phyloP scores from a whole-genome alignment of 2,797 vertebrate genomes.

The Arctocebus calabarensis region DNA sequence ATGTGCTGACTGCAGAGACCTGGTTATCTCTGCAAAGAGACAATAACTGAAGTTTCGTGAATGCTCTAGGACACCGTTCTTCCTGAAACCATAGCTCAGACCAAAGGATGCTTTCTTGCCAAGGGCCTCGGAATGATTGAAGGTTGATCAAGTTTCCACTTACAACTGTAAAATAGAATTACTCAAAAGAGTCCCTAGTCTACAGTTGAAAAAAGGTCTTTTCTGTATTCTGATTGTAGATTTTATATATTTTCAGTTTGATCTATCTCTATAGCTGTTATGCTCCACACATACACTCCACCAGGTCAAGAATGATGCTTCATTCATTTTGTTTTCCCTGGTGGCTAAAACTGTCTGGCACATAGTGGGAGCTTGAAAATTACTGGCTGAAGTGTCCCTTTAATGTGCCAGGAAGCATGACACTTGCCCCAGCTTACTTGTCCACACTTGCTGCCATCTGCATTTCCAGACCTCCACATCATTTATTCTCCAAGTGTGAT shows the following conservation, averaged over 20 bases:
- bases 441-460: background rate
- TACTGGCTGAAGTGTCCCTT: background rate
- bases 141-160: background rate
- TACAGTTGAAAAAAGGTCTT: background rate
- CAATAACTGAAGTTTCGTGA: background rate
- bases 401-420: background rate
- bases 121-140: background rate
- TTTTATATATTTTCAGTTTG: background rate
- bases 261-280: slow-evolving; percentile 2
- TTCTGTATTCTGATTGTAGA: background rate
- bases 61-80: background rate
- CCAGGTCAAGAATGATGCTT: background rate
- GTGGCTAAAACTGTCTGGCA: background rate
- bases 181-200: background rate
- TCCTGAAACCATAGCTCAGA: background rate
- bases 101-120: background rate
- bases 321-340: background rate
- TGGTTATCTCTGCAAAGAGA: background rate
- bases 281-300: background rate
- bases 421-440: background rate
- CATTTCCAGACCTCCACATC: background rate
- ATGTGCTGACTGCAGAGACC: background rate
- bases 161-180: slow-evolving; percentile 54
- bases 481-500: background rate
- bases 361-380: background rate